A percentile compares a stretch with the other conserved stretches of the same genome.
These are phyloP conservation scores for Aspiorhynchus laticeps DNA, from an alignment of 2,113 vertebrate genomes.

Conservation along the genomic window DNA sequence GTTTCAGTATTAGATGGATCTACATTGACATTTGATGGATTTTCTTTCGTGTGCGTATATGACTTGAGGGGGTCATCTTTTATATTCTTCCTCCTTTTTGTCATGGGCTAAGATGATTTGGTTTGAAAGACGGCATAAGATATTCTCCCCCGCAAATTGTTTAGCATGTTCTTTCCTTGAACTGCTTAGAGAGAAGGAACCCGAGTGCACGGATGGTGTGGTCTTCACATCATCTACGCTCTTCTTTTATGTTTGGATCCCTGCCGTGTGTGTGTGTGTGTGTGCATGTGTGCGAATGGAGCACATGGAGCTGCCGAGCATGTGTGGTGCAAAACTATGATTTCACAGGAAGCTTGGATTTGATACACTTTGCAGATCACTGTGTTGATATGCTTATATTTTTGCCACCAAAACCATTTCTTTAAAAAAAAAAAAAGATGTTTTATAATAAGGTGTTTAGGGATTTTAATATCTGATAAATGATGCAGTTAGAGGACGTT, in stretches of 20 bases:
- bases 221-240: conserved; percentile 45
- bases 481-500: conserved; percentile 43
- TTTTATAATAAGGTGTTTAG: conserved; percentile 63
- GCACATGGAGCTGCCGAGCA: conserved; percentile 60
- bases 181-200: conserved; percentile 62
- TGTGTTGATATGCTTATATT: conserved; percentile 64
- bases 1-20: conserved; percentile 53
- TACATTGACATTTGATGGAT: conserved; percentile 26
- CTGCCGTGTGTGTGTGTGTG: conserved; percentile 34
- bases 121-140: conserved; percentile 41
- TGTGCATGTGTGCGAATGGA: conserved; percentile 29
- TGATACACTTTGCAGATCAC: conserved; percentile 66
- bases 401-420: conserved; percentile 58
- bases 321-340: conserved; percentile 65
- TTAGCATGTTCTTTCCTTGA: conserved; percentile 48
- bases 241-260: conserved; percentile 51
- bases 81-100: conserved; percentile 47
- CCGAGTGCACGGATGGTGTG: conserved; percentile 54
- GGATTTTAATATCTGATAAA: conserved; percentile 56
- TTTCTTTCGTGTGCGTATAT: conserved; percentile 61
- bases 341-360: conserved; percentile 69
- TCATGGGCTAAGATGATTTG: conserved; percentile 50
- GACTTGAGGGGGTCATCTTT: background rate
- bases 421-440: conserved; percentile 50
- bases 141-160: conserved; percentile 55